Base-by-base conservation (phyloP, 1,140 invertebrate genomes). In the Eufriesea mexicana region DNA sequence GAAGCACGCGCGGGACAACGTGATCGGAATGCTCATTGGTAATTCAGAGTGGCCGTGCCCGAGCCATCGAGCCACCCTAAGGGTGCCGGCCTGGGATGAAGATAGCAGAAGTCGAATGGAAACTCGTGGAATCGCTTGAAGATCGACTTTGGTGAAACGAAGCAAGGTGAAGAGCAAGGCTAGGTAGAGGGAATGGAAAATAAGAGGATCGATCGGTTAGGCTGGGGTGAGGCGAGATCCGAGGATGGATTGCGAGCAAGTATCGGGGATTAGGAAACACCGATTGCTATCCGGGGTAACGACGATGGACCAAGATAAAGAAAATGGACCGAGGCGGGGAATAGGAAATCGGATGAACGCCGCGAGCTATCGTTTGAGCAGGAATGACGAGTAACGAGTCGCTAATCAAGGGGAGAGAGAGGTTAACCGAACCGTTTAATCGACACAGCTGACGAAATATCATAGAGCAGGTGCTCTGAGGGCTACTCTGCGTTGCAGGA, bases 1-100 rank as follows among this genome's bases (percentile, higher is more conserved):
- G 77, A 76, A 87, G 77, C 83, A 87, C 83, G 86, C 61, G 35
- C 75, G 57, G 67, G 51, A 57, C 79, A 83, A 89, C 86, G 87
- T 88, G 87, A 89, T 88, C 77, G 79, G 86, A 88, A 88, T 89
- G 59, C 55, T 88, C 86, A 86, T 86, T 84, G 86, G 77, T 89
- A 89, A 89, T 89, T 86, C 80, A 79, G 76, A 78, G 49, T 59
- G 66, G 62, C 73, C 80, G 49, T 18, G 59, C 1, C 14, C 10
- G 35, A 20, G 23, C 2, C 20, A n/a, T 2, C n/a, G 61, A 16
- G 18, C 23, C 54, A 54, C 57, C 57, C 1, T 51, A 67, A 72
- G 47, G 73, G 77, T 49, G 73, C 42, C 47, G 25, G 68, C 61
- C 25, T n/a, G 35, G 61, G 59, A 83, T 84, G 80, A 84, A 87